A percentile compares a stretch with the other conserved stretches of the same genome.
Evolutionary conservation across 2,888 invertebrate genomes (phyloP).

Genomic region (Caenorhabditis sp.): DNA sequence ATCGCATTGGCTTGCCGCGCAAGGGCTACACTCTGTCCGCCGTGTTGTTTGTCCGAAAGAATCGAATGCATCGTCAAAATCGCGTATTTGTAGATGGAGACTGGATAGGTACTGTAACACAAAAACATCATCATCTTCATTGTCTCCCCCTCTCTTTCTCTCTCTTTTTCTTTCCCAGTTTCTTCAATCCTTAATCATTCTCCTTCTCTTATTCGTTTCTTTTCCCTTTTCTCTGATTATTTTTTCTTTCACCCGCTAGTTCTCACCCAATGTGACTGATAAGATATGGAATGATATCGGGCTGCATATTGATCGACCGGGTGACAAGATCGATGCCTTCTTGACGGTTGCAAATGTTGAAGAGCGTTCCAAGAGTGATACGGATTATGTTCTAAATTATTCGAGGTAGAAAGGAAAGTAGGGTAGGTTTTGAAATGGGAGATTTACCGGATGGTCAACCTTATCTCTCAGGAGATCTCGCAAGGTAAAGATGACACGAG

Average conservation of each 20-base stretch:
- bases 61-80: constrained; percentile 78
- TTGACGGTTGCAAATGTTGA: constrained; percentile 74
- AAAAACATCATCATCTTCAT: neutral
- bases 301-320: constrained; percentile 45
- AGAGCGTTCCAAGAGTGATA: constrained; percentile 72
- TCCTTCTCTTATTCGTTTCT: neutral
- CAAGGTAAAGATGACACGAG: constrained; percentile 66
- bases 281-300: constrained; percentile 61
- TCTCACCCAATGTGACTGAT: constrained; percentile 66
- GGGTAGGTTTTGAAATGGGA: neutral
- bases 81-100: constrained; percentile 78
- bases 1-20: constrained; percentile 63
- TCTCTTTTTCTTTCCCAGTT: neutral
- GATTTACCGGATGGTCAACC: constrained; percentile 54
- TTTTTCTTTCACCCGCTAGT: neutral
- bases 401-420: neutral
- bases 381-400: constrained; percentile 73
- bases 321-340: constrained; percentile 72
- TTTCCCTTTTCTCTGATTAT: constrained; percentile 15
- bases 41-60: constrained; percentile 70
- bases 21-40: constrained; percentile 46
- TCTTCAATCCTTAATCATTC: neutral
- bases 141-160: neutral
- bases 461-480: constrained; percentile 65
- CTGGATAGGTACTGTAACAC: constrained; percentile 67